Evolutionary conservation across 1,140 invertebrate genomes (phyloP), one percentile per base, ranked within the genome.

Genomic region (Batillaria attramentaria): DNA sequence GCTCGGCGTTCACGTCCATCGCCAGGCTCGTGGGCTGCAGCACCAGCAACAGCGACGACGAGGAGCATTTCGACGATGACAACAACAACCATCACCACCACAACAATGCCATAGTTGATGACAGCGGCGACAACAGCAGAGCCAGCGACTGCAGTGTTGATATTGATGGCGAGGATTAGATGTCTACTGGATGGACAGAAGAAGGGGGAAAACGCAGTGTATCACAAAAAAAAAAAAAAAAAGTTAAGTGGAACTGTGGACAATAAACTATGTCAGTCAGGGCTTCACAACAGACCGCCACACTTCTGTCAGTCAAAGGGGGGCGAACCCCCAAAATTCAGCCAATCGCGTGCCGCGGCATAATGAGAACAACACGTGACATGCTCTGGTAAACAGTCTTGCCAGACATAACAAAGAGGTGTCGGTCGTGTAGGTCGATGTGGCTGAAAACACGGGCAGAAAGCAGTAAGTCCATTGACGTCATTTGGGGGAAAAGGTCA

Each of bases 1-100:
- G 69, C 28, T 81, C 81, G 10, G 82, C 81, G 41, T 79, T 78
- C 60, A 77, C 72, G 28, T 81, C 83, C 57, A 80, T 78, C 60
- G 78, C 79, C 65, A 81, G 80, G 72, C n/a, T 82, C 74, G 43
- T 84, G 60, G 54, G 78, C 43, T 33, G 62, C 70, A 39, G 68
- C 13, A 28, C 33, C 6, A 37, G 28, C 43, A 41, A 68, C 70
- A 39, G 68, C 13, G 33, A 66, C 6, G 28, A 41, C 10, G 35
- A 41, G 0, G 66, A 41, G 35, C 20, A n/a, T n/a, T n/a, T 35
- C 66, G 5, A 20, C 18, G 13, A 37, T 6, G 13, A 69, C 35
- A 69, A 13, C 72, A 57, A 57, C 50, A 20, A 20, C 43, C 28
- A 28, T 43, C n/a, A 18, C n/a, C 43, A 50, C 70, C 43, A 18